Percentiles rank a stretch among this genome's conserved stretches.
These are phyloP conservation scores for Balanococcus diminutus DNA, from an alignment of 2,888 invertebrate species.

Conservation along the genomic window DNA sequence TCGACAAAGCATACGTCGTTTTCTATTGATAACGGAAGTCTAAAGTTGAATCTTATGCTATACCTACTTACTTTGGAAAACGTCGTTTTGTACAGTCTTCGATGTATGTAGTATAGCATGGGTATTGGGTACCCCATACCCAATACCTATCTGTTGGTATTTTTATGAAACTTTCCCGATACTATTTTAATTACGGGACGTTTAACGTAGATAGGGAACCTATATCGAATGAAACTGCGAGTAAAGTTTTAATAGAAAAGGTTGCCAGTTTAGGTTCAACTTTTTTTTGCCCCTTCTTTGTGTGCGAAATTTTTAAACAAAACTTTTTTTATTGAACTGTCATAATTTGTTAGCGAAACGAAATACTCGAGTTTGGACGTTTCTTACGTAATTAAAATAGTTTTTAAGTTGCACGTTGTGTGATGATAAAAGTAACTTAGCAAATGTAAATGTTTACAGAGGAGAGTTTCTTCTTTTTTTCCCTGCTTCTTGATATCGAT, in stretches of 20 bases:
- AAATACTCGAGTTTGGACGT: conserved; percentile 6
- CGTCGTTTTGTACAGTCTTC: not conserved
- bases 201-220: not conserved
- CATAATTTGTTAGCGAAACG: conserved; percentile 32
- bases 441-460: conserved; percentile 22
- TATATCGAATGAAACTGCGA: not conserved
- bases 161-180: not conserved
- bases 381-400: conserved; percentile 31
- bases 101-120: no score
- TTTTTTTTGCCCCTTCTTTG: conserved; percentile 26
- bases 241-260: conserved; percentile 23
- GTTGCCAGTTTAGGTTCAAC: conserved; percentile 1
- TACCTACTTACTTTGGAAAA: no score
- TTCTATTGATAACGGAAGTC: not conserved
- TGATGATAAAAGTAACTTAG: conserved; percentile 20
- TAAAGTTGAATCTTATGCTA: not conserved
- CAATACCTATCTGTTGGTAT: not conserved
- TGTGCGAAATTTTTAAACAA: conserved; percentile 3
- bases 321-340: conserved; percentile 43
- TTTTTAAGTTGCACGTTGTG: conserved; percentile 14
- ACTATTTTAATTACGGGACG: conserved; percentile 7
- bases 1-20: not conserved
- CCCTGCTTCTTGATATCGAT: not conserved
- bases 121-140: not conserved
- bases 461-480: not conserved